Base-by-base conservation (phyloP, 2,113 vertebrate species). In the Dicaeum eximium region DNA sequence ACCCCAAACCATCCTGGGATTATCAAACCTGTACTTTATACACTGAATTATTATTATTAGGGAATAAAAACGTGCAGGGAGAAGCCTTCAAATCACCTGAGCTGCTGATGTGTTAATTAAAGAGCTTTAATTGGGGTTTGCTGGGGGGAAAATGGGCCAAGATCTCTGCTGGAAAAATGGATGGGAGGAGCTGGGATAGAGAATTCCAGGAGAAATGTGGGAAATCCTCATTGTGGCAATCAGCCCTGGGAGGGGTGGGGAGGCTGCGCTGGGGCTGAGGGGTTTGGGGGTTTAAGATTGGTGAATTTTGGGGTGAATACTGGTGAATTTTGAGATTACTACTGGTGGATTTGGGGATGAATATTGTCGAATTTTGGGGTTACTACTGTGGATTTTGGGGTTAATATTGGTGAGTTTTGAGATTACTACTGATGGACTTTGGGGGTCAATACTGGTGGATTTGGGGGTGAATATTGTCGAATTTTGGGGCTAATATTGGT, bases 161-260 rank as follows among this genome's bases (percentile, higher is more conserved):
- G n/a, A n/a, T n/a, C n/a, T n/a, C n/a, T n/a, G n/a, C n/a, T 47
- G 57, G 9, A 47, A 40, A 30, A n/a, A 54, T 4, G 5, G 42
- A 0, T 4, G n/a, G 42, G 14, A 15, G 21, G 57, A 44, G 19
- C 3, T 0, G 14, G 48, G 61, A 11, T 27, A 33, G 50, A 28
- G 30, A 16, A 12, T 74, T n/a, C 7, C 45, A 3, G 42, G 45
- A 27, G 51, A 47, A 65, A 75, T 8, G 5, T 0, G 2, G 4
- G 4, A 6, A 30, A 13, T 20, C 4, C 37, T 45, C 17, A 1
- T 17, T 15, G 35, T 11, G 33, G 19, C 13, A 21, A 2, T 45
- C 22, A 61, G 15, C 11, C 12, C 42, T 3, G 1, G 44, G 7
- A 0, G 2, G 2, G 22, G 4, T 22, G 61, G 51, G 21, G 25